phyloP scores from a whole-genome alignment of 2,797 vertebrate species.

The Rhadinocentrus ornatus region DNA sequence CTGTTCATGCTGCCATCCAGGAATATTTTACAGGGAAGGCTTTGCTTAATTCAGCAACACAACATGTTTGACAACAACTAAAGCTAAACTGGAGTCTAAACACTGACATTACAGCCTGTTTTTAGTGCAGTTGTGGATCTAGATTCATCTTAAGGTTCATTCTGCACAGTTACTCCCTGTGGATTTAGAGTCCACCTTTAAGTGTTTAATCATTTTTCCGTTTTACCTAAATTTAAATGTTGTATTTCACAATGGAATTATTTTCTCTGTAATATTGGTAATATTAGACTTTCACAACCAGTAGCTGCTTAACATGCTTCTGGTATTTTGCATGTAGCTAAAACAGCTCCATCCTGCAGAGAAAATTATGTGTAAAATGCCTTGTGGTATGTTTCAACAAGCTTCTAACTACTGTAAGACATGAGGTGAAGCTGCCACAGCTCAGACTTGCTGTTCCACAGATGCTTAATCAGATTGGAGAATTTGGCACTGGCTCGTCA shows the following conservation, averaged over 20 bases:
- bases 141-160: too few species aligned
- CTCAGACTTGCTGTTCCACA: slow-evolving; percentile 6
- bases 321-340: not conserved
- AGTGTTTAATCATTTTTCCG: not conserved
- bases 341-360: not conserved
- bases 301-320: not conserved
- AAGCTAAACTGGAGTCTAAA: too few species aligned
- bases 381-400: slow-evolving; percentile 17
- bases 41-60: not conserved
- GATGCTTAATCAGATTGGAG: not conserved
- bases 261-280: not conserved
- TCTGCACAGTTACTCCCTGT: too few species aligned
- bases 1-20: not conserved
- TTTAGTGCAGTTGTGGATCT: too few species aligned
- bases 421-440: not conserved
- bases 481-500: not conserved
- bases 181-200: not conserved
- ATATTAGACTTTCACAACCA: not conserved
- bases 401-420: slow-evolving; percentile 5
- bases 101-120: too few species aligned
- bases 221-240: not conserved
- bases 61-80: too few species aligned
- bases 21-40: not conserved
- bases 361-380: not conserved
- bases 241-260: not conserved